Evolutionary conservation across 2,797 vertebrate species (phyloP), one percentile per base, ranked within the genome.

Genomic region (Poeciliopsis paucimaculata): DNA sequence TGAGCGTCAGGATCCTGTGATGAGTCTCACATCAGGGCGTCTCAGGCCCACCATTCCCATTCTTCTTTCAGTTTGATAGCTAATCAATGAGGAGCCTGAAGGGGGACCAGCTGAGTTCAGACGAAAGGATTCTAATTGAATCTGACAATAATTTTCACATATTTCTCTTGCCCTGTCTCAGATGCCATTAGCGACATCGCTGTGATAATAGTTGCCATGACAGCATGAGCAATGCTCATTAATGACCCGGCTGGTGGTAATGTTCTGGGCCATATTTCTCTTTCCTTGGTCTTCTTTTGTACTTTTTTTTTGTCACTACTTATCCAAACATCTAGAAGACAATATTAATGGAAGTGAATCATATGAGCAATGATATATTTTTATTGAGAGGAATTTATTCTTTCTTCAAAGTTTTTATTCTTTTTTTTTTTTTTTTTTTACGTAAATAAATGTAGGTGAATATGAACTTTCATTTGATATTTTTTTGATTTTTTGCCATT

Each of bases 81-180:
- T 96, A 96, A 96, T 95, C 95, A 95, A 96, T 95, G 94, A 94
- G 85, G 77, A 91, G 92, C 94, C 93, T 83, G 87, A 82, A 92
- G 94, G 93, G 93, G 89, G 90, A 95, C 93, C 94, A 94, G 94
- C 94, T 95, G 95, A 95, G 95, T 95, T 95, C 95, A 94, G 91
- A 92, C 84, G 88, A 94, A 94, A 93, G 94, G 94, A 96, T 94
- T 92, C 92, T 96, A 96, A 96, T 96, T 96, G 95, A 96, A 95
- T 96, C 92, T 96, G 95, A 95, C 95, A 96, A 96, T 96, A 96
- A 95, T 96, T 96, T 96, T 96, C 95, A 96, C 96, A 95, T 96
- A 95, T 95, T 95, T 95, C 95, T 95, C 93, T 93, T 94, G 90
- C 92, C 93, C 94, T 95, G 94, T 95, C 96, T 95, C 93, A 93